A percentile compares a stretch with the other conserved stretches of the same genome.
phyloP scores from a whole-genome alignment of 1,140 invertebrate genomes.

The Micrasema longulum region DNA sequence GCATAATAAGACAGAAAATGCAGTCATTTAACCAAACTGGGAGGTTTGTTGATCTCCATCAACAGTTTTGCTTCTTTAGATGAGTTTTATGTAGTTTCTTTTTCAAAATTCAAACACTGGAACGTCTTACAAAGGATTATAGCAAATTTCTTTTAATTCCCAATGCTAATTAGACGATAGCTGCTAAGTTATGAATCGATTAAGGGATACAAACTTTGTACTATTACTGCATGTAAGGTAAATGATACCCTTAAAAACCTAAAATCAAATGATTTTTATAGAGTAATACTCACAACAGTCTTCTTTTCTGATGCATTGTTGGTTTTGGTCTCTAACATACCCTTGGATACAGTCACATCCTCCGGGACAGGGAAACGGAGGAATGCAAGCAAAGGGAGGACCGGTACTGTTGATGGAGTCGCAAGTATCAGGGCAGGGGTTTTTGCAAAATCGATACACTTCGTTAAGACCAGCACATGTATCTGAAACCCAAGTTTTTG shows the following conservation, averaged over 20 bases:
- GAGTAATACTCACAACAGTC: conserved; percentile 16
- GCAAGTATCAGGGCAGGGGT: conserved; percentile 45
- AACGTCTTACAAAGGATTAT: too few relatives aligned
- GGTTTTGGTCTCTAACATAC: conserved; percentile 10
- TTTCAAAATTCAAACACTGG: too few relatives aligned
- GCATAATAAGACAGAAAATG: too few relatives aligned
- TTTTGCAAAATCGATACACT: conserved; percentile 30
- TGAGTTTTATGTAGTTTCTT: too few relatives aligned
- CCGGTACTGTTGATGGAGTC: neutral
- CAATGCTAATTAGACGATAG: neutral
- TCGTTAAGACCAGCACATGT: too few relatives aligned
- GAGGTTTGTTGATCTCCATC: too few relatives aligned
- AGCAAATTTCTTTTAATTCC: neutral
- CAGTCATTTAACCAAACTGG: too few relatives aligned
- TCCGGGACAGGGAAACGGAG: neutral
- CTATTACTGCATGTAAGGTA: neutral
- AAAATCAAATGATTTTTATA: neutral
- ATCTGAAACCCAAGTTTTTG: too few relatives aligned
- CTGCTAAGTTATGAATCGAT: neutral
- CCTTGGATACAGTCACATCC: conserved; percentile 31
- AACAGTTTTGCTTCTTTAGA: too few relatives aligned
- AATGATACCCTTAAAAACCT: neutral
- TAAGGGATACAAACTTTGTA: neutral
- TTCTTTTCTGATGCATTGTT: neutral
- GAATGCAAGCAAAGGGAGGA: neutral